Evolutionary conservation across 2,888 invertebrate species (phyloP).

Genomic region (Phanerotoma sp.): DNA sequence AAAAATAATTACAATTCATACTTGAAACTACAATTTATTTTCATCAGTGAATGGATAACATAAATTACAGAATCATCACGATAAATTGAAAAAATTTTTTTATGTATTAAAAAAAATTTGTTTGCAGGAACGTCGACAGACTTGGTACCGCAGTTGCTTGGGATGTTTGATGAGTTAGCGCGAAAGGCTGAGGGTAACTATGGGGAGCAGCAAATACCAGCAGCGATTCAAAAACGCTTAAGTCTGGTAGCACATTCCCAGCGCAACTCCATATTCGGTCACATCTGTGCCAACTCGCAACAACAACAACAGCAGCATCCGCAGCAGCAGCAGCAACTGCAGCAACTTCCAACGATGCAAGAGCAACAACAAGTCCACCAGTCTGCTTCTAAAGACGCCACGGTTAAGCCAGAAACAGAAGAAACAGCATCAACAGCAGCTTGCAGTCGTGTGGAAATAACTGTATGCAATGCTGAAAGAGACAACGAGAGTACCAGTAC

Average conservation of each 20-base stretch:
- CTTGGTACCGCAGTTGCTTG: conserved; percentile 81
- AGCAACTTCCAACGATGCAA: conserved; percentile 29
- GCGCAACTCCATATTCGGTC: conserved; percentile 48
- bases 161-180: conserved; percentile 80
- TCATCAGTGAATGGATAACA: too few species aligned
- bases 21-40: too few species aligned
- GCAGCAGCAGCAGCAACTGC: conserved; percentile 16
- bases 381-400: conserved; percentile 4
- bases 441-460: conserved; percentile 16
- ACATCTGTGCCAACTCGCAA: conserved; percentile 33
- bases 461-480: conserved; percentile 13
- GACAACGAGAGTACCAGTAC: conserved; percentile 9
- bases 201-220: conserved; percentile 41
- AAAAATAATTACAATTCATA: too few species aligned
- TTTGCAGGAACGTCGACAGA: conserved; percentile 77
- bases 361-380: conserved; percentile 5
- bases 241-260: conserved; percentile 47
- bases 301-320: conserved; percentile 17
- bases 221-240: conserved; percentile 49
- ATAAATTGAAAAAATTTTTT: background rate
- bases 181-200: conserved; percentile 49
- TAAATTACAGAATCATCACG: background rate
- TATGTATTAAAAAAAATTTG: background rate
- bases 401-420: background rate
- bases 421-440: too few species aligned